phyloP scores from a whole-genome alignment of 2,888 invertebrate species.

The Pseudococcus viburni region DNA sequence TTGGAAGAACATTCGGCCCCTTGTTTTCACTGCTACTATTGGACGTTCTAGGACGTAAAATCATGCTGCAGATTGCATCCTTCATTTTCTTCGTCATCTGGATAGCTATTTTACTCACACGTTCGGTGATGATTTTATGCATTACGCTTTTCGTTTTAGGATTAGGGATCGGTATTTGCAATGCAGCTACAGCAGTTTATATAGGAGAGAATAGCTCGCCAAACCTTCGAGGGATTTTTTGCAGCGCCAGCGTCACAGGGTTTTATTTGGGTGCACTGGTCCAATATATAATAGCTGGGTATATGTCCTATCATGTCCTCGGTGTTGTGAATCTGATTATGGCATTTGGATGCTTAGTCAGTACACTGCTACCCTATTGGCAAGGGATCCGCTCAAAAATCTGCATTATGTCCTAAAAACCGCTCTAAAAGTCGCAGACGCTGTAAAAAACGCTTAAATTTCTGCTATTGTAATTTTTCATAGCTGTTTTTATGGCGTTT shows the following conservation, averaged over 20 bases:
- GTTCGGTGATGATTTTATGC: slow-evolving; percentile 64
- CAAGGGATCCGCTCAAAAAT: too few relatives aligned
- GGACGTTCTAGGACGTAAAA: slow-evolving; percentile 29
- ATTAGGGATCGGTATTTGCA: slow-evolving; percentile 68
- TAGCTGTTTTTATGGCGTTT: too few relatives aligned
- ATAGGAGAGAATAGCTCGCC: slow-evolving; percentile 68
- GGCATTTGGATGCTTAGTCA: background rate
- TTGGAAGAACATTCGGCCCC: background rate
- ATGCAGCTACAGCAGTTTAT: slow-evolving; percentile 68
- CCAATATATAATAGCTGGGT: slow-evolving; percentile 68
- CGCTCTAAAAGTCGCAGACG: too few relatives aligned
- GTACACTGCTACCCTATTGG: background rate
- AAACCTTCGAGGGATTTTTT: slow-evolving; percentile 68
- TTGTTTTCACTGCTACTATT: background rate
- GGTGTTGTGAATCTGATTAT: background rate
- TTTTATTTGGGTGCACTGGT: slow-evolving; percentile 68
- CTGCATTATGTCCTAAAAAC: too few relatives aligned
- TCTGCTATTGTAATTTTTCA: too few relatives aligned
- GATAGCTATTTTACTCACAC: background rate
- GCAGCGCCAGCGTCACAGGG: slow-evolving; percentile 68
- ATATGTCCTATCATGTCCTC: slow-evolving; percentile 67
- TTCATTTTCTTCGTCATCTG: slow-evolving; percentile 3
- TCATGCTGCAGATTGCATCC: background rate
- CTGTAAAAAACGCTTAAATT: too few relatives aligned
- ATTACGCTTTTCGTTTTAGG: slow-evolving; percentile 68